Evolutionary conservation across 1,140 invertebrate species (phyloP).

Genomic region (Drosophila miranda): DNA sequence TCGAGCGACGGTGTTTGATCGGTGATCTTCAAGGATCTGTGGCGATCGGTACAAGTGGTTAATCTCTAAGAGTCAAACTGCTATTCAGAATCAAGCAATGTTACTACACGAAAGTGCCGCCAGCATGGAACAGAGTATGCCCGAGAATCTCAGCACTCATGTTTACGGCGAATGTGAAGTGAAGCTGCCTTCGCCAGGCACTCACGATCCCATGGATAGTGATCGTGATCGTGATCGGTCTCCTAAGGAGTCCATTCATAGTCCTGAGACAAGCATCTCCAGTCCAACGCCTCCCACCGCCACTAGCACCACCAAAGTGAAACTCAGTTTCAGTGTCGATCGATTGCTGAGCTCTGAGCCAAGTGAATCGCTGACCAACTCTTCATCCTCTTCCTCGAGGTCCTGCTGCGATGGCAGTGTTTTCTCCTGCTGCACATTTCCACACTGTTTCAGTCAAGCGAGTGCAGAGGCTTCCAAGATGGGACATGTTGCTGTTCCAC

Average conservation of each 20-base stretch:
- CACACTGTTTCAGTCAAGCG: slow-evolving; percentile 47
- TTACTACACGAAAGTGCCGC: slow-evolving; percentile 59
- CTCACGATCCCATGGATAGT: slow-evolving; percentile 29
- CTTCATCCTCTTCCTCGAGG: slow-evolving; percentile 3
- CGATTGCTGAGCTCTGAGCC: slow-evolving; percentile 63
- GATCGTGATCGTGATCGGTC: slow-evolving; percentile 33
- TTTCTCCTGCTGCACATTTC: slow-evolving; percentile 59
- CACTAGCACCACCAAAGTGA: slow-evolving; percentile 65
- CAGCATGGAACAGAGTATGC: slow-evolving; percentile 71
- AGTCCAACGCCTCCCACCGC: slow-evolving; percentile 4
- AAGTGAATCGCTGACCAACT: slow-evolving; percentile 10
- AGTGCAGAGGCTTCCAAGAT: slow-evolving; percentile 39
- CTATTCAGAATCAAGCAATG: slow-evolving; percentile 46
- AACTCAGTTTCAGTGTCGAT: slow-evolving; percentile 79
- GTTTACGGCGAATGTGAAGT: slow-evolving; percentile 58
- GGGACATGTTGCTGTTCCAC: slow-evolving; percentile 1
- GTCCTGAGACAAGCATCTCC: not conserved
- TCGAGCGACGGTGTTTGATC: slow-evolving; percentile 56
- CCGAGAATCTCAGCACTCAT: slow-evolving; percentile 72
- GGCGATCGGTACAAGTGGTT: slow-evolving; percentile 10
- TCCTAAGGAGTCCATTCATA: slow-evolving; percentile 37
- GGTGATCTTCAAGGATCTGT: slow-evolving; percentile 1
- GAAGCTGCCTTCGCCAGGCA: slow-evolving; percentile 12
- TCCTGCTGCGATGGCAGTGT: slow-evolving; percentile 55
- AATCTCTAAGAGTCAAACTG: slow-evolving; percentile 11